phyloP scores from a whole-genome alignment of 2,888 invertebrate genomes.

The Coecobrya sp. region DNA sequence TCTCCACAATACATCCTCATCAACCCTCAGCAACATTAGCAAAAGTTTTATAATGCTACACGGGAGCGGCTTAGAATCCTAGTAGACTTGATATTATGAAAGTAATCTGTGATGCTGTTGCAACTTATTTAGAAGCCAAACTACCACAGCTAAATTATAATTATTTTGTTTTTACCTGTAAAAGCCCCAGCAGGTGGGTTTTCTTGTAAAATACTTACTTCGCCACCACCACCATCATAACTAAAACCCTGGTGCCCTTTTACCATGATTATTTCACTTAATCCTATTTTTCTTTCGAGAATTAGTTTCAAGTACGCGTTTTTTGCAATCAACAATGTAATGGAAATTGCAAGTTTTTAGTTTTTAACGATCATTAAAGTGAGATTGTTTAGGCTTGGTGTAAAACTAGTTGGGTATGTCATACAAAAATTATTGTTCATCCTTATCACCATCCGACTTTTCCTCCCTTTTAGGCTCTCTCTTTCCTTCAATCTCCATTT shows the following conservation, averaged over 20 bases:
- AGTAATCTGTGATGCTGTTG: neutral
- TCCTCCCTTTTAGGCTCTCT: neutral
- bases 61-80: neutral
- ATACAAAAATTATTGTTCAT: too few relatives aligned
- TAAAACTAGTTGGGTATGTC: too few relatives aligned
- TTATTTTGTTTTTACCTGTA: constrained; percentile 20
- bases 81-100: neutral
- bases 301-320: neutral
- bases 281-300: neutral
- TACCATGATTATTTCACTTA: neutral
- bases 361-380: neutral
- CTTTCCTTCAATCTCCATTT: neutral
- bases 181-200: neutral
- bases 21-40: neutral
- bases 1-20: constrained; percentile 17
- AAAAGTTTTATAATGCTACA: neutral
- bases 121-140: neutral
- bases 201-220: neutral
- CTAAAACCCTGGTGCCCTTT: neutral
- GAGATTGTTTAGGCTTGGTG: too few relatives aligned
- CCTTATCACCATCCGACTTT: too few relatives aligned
- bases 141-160: neutral
- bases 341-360: neutral
- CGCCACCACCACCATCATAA: neutral
- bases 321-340: neutral